Evolutionary conservation across 2,113 vertebrate genomes (phyloP), one percentile per base, ranked within the genome.

Genomic region (Bettongia penicillata): DNA sequence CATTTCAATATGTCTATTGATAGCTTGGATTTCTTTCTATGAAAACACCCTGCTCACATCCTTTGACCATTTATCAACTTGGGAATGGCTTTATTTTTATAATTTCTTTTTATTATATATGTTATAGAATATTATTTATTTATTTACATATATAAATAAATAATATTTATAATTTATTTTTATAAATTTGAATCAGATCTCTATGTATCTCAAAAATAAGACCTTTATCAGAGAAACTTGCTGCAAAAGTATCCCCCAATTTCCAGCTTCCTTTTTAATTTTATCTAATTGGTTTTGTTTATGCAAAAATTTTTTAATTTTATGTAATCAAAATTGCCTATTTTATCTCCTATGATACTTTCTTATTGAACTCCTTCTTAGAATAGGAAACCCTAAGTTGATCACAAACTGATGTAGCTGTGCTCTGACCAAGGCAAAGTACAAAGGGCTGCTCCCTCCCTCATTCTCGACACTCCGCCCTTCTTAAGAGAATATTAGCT

Each of bases 401-500:
- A 8, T 55, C 53, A 55, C 8, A 55, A 26, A 55, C 2, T 55
- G 53, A 55, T 26, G 7, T 26, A 55, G 23, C 25, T 55, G 23
- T 55, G 24, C 24, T 55, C 53, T 55, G 53, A 8, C 24, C 8
- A 55, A 1, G 24, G 53, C 24, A 55, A 55, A 55, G 53, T 26
- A 55, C 53, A 55, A 55, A 26, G 53, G 25, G 24, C 24, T 25
- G 53, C 53, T 8, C 23, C 23, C 53, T 26, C 53, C 53, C 25
- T 55, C 53, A 55, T 55, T 8, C 53, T 55, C 24, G 24, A 55
- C 53, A 55, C 53, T 26, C 0, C 8, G 8, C 53, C 53, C 53
- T 9, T 55, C 24, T 55, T 55, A 55, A 55, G 48, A 19, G 23
- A 55, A 55, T 55, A 24, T 55, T 91, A 90, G 91, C 93, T 97